Conservation (phyloP, 2,113 vertebrate genomes). For the Caranx ignobilis region DNA sequence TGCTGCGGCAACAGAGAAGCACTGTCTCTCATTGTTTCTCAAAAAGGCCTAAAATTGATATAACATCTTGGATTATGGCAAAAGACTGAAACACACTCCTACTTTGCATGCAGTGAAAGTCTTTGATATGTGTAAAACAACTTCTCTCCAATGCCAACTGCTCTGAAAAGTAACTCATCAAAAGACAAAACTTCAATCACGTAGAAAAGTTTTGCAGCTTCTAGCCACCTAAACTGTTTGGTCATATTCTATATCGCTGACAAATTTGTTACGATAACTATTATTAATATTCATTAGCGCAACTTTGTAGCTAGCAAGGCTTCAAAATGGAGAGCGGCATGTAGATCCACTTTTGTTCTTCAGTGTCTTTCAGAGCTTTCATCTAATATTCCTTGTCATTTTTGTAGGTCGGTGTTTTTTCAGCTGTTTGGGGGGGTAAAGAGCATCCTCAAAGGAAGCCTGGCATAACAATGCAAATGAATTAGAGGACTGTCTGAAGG, state of each 20-base stretch:
- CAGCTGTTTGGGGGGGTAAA: not conserved
- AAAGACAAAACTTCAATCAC: not conserved
- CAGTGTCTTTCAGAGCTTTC: conserved; percentile 23
- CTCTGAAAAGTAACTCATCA: conserved; percentile 1
- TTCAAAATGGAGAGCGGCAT: conserved; percentile 5
- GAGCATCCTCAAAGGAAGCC: conserved; percentile 49
- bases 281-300: conserved; percentile 64
- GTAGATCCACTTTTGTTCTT: conserved; percentile 8
- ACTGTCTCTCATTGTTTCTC: not conserved
- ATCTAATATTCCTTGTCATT: conserved; percentile 42
- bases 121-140: not conserved
- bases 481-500: conserved; percentile 24
- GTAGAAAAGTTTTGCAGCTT: not conserved
- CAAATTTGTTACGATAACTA: conserved; percentile 33
- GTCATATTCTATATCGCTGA: conserved; percentile 20
- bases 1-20: not conserved
- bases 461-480: conserved; percentile 46
- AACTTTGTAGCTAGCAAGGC: conserved; percentile 39
- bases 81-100: not conserved
- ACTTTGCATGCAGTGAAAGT: not conserved
- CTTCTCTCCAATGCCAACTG: not conserved
- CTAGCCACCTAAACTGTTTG: not conserved
- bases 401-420: conserved; percentile 26
- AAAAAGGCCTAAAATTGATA: not conserved
- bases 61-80: conserved; percentile 1